Evolutionary conservation across 2,797 vertebrate species (phyloP).

Genomic region (Fundulus diaphanus): DNA sequence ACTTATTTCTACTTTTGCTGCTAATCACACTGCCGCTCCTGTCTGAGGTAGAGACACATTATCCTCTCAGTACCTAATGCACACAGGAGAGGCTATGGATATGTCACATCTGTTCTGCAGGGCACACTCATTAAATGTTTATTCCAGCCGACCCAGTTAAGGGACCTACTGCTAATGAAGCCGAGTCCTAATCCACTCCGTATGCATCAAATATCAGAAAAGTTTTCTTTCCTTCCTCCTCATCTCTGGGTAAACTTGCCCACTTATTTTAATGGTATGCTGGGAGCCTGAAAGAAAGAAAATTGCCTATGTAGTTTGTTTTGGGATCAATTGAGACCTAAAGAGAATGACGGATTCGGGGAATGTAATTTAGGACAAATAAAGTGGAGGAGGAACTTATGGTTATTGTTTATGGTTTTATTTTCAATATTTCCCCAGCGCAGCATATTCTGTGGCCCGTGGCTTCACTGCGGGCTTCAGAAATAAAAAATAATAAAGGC

Average conservation of each 20-base stretch:
- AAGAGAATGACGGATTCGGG: slow-evolving; percentile 36
- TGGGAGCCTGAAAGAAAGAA: slow-evolving; percentile 19
- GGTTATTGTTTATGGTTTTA: slow-evolving; percentile 69
- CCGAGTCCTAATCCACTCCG: slow-evolving; percentile 44
- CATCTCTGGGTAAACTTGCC: slow-evolving; percentile 31
- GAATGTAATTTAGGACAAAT: slow-evolving; percentile 45
- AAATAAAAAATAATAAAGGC: slow-evolving; percentile 68
- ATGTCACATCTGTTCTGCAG: slow-evolving; percentile 51
- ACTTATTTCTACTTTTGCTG: slow-evolving; percentile 14
- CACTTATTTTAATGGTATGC: slow-evolving; percentile 38
- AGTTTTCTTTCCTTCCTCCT: slow-evolving; percentile 30
- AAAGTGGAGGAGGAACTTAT: slow-evolving; percentile 10
- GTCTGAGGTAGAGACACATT: slow-evolving; percentile 10
- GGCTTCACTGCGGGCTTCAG: slow-evolving; percentile 54
- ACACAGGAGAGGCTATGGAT: slow-evolving; percentile 50
- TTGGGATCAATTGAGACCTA: slow-evolving; percentile 32
- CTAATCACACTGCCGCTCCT: slow-evolving; percentile 19
- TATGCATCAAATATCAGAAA: slow-evolving; percentile 59
- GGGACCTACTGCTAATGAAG: slow-evolving; percentile 61
- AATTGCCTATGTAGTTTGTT: slow-evolving; percentile 38
- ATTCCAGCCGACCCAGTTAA: slow-evolving; percentile 55
- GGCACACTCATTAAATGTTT: slow-evolving; percentile 65
- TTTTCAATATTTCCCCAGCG: slow-evolving; percentile 64
- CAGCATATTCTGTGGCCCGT: slow-evolving; percentile 53
- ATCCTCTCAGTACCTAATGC: slow-evolving; percentile 21